Evolutionary conservation across 2,113 vertebrate genomes (phyloP).

Genomic region (Dipodomys spectabilis): DNA sequence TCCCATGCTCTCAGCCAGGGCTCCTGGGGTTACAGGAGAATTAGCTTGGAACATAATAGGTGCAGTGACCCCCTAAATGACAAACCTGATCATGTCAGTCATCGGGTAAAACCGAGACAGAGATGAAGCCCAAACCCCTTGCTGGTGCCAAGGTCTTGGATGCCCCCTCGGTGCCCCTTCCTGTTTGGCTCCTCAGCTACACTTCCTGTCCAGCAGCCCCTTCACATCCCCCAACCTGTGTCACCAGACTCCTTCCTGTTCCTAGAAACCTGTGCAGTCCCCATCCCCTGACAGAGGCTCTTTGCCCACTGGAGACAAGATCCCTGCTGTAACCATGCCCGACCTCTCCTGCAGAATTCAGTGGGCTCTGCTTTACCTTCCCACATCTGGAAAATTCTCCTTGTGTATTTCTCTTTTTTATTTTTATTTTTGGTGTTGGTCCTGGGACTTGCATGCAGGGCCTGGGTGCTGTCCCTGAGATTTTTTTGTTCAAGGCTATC

Average conservation of each 20-base stretch:
- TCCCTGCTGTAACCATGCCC: no score
- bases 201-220: neutral
- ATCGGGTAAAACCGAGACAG: neutral
- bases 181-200: no score
- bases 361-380: neutral
- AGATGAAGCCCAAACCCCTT: fast-evolving
- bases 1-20: neutral
- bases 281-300: neutral
- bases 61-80: neutral
- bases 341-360: neutral
- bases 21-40: neutral
- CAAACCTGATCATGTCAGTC: neutral
- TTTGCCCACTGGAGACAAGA: neutral
- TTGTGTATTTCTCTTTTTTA: no score
- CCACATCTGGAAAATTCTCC: no score
- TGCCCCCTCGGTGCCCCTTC: fast-evolving
- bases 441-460: no score
- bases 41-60: neutral
- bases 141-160: neutral
- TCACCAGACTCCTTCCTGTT: neutral
- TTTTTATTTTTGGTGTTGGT: no score
- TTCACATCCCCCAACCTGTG: no score
- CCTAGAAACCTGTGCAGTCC: neutral
- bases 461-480: no score
- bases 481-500: no score